A percentile compares a stretch with the other conserved stretches of the same genome.
phyloP scores from a whole-genome alignment of 2,797 vertebrate genomes.

The Acanthopagrus latus region DNA sequence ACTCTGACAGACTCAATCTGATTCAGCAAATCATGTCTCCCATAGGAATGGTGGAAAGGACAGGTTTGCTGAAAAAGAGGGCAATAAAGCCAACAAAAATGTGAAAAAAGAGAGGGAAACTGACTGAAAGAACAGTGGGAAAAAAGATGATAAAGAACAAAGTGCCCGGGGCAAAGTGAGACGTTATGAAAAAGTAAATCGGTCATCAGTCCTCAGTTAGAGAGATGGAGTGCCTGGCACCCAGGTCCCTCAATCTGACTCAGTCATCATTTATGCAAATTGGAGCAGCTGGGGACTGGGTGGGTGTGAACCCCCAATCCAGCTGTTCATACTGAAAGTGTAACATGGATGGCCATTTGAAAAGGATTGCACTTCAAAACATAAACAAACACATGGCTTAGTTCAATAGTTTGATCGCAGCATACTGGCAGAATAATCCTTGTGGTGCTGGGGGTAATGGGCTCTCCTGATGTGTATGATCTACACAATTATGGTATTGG shows the following conservation, averaged over 20 bases:
- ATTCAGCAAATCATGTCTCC: conserved; percentile 40
- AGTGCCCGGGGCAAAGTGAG: conserved; percentile 31
- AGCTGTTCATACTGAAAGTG: neutral
- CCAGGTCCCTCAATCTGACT: conserved; percentile 35
- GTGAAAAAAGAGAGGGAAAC: neutral
- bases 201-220: conserved; percentile 26
- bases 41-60: conserved; percentile 17
- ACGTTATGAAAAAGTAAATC: conserved; percentile 55
- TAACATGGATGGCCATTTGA: neutral
- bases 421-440: neutral
- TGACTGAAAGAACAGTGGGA: conserved; percentile 5
- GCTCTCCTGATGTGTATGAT: neutral
- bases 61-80: conserved; percentile 31
- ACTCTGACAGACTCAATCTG: conserved; percentile 39
- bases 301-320: neutral
- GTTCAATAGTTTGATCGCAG: neutral
- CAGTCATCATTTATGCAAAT: conserved; percentile 45
- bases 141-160: conserved; percentile 35
- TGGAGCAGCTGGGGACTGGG: neutral
- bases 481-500: neutral
- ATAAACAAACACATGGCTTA: neutral
- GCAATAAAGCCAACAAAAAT: conserved; percentile 10
- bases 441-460: neutral
- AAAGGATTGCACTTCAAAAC: neutral
- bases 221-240: conserved; percentile 11